These are phyloP conservation scores for Pararge aegeria DNA, from an alignment of 1,140 invertebrate species.

Conservation along the genomic window DNA sequence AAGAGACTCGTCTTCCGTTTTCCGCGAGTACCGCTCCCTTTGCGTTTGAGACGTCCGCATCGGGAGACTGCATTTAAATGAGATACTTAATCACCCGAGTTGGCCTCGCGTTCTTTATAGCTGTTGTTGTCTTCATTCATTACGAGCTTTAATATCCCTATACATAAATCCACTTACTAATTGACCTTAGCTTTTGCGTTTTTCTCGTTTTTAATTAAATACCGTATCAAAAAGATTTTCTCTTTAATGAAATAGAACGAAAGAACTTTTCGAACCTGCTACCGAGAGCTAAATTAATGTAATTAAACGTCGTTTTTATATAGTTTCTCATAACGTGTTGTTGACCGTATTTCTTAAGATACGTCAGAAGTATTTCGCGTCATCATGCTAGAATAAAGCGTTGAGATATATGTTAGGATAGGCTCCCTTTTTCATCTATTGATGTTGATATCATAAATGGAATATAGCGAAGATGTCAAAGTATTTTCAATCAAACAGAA, in stretches of 20 bases:
- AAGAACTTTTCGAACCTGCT: neutral
- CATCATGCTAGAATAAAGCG: constrained; percentile 1
- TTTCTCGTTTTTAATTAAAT: constrained; percentile 27
- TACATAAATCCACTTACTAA: constrained; percentile 41
- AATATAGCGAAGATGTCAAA: constrained; percentile 30
- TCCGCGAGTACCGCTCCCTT: constrained; percentile 69
- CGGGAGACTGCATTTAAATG: constrained; percentile 78
- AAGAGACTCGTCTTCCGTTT: constrained; percentile 76
- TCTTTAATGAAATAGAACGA: constrained; percentile 8
- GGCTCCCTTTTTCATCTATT: constrained; percentile 26
- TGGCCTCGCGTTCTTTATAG: constrained; percentile 70
- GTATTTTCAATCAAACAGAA: constrained; percentile 33
- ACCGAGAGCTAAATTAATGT: neutral
- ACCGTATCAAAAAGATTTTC: constrained; percentile 16
- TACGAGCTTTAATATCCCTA: constrained; percentile 56
- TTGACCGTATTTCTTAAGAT: neutral
- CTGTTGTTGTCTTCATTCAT: constrained; percentile 72
- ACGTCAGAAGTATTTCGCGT: neutral
- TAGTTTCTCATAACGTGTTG: neutral
- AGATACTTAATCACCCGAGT: constrained; percentile 78
- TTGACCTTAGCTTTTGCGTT: constrained; percentile 29
- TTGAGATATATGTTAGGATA: constrained; percentile 13
- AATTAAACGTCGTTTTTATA: neutral
- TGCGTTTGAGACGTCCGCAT: constrained; percentile 72
- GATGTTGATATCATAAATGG: constrained; percentile 25